These are phyloP conservation scores for Alauda arvensis DNA, from an alignment of 2,797 vertebrate species.

Conservation along the genomic window DNA sequence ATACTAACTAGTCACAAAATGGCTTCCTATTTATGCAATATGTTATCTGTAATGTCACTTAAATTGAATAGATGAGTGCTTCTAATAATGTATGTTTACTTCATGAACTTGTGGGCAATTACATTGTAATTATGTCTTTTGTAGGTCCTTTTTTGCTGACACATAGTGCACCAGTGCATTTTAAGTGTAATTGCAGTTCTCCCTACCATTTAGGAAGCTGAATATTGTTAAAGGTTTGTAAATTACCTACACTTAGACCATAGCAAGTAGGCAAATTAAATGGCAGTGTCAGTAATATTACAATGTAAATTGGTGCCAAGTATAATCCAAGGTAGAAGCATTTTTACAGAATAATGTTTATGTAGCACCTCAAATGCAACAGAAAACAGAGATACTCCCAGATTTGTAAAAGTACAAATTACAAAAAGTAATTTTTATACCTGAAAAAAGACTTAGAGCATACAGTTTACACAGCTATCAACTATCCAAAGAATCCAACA, in stretches of 20 bases:
- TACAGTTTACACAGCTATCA: not conserved
- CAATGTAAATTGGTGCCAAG: slow-evolving; percentile 64
- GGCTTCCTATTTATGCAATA: slow-evolving; percentile 74
- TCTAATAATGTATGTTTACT: slow-evolving; percentile 82
- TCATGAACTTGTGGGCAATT: slow-evolving; percentile 78
- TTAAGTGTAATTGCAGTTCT: slow-evolving; percentile 78
- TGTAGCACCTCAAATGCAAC: not conserved
- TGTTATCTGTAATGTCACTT: slow-evolving; percentile 74
- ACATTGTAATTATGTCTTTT: slow-evolving; percentile 80
- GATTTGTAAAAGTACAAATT: not conserved
- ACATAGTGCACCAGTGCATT: slow-evolving; percentile 72
- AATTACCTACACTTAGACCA: slow-evolving; percentile 79
- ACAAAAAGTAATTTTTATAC: not conserved
- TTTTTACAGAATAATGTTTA: slow-evolving; percentile 61
- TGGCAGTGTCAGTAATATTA: slow-evolving; percentile 71
- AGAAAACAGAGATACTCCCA: not conserved
- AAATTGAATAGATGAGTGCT: slow-evolving; percentile 76
- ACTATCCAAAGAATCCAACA: not conserved
- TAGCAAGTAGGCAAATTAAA: slow-evolving; percentile 74
- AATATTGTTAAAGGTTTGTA: slow-evolving; percentile 77
- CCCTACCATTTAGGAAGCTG: slow-evolving; percentile 73
- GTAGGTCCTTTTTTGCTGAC: slow-evolving; percentile 76
- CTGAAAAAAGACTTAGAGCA: not conserved
- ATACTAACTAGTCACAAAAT: slow-evolving; percentile 74
- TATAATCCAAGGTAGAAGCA: slow-evolving; percentile 59